Conservation (phyloP, 2,113 vertebrate genomes). For the Chaetodon trifascialis region DNA sequence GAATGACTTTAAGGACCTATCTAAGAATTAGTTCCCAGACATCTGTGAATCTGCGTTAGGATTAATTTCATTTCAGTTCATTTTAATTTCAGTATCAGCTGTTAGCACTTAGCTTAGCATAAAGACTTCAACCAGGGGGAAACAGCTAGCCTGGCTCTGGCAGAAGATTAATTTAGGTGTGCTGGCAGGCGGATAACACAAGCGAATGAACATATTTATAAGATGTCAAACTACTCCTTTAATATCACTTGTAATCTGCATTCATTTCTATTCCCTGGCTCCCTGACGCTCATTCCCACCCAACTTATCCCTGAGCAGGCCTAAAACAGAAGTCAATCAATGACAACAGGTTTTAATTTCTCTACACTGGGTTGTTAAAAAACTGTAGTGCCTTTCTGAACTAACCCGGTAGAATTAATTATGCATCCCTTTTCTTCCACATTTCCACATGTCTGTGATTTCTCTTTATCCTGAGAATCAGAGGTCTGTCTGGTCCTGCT, state of each 20-base stretch:
- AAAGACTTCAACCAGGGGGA: neutral
- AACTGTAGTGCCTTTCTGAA: neutral
- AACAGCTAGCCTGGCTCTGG: neutral
- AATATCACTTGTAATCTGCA: neutral
- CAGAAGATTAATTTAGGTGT: neutral
- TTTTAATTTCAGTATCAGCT: neutral
- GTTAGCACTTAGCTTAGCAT: neutral
- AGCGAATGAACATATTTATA: neutral
- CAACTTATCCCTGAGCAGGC: slow-evolving; percentile 29
- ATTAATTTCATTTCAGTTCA: neutral
- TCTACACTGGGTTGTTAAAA: neutral
- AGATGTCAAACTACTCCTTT: neutral
- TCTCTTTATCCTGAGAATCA: slow-evolving; percentile 23
- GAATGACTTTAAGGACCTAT: no score
- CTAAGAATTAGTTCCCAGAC: no score
- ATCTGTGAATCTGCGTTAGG: neutral
- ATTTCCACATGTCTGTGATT: slow-evolving; percentile 20
- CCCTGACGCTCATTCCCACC: neutral
- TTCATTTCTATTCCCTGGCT: slow-evolving; percentile 17
- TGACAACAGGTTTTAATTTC: slow-evolving; percentile 1
- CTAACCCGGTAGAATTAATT: slow-evolving; percentile 13
- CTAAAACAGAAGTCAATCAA: slow-evolving; percentile 11
- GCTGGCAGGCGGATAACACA: neutral
- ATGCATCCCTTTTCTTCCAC: neutral
- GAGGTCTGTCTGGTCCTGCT: slow-evolving; percentile 18